These are phyloP conservation scores for Spodoptera frugiperda DNA, from an alignment of 1,140 invertebrate species.

Conservation along the genomic window DNA sequence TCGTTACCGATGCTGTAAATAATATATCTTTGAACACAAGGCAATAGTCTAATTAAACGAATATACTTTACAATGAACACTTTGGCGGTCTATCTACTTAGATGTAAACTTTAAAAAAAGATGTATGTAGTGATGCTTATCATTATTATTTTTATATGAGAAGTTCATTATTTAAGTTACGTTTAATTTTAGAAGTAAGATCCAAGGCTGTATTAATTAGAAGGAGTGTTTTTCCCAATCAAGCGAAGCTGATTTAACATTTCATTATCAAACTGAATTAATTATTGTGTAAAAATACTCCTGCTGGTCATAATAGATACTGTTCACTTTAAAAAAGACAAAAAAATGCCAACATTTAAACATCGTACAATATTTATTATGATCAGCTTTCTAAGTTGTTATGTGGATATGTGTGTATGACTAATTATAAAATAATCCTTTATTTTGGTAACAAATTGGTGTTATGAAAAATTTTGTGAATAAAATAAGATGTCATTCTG, in stretches of 20 bases:
- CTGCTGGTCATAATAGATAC: conserved; percentile 67
- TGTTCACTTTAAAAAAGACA: conserved; percentile 53
- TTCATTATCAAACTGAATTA: conserved; percentile 46
- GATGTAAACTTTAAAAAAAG: conserved; percentile 60
- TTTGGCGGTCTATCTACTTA: conserved; percentile 83
- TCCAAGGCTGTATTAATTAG: conserved; percentile 83
- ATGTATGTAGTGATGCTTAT: conserved; percentile 71
- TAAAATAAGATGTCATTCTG: conserved; percentile 85
- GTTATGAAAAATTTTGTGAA: conserved; percentile 85
- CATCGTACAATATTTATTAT: conserved; percentile 61
- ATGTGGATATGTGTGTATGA: conserved; percentile 82
- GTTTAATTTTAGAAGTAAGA: conserved; percentile 80
- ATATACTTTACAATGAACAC: conserved; percentile 59
- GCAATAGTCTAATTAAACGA: conserved; percentile 31
- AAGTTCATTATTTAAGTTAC: conserved; percentile 82
- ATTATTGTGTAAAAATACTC: conserved; percentile 74
- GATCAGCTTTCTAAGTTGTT: conserved; percentile 76
- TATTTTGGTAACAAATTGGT: conserved; percentile 86
- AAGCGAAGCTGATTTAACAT: conserved; percentile 58
- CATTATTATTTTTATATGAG: conserved; percentile 83
- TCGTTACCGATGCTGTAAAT: conserved; percentile 28
- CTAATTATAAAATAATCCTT: conserved; percentile 84
- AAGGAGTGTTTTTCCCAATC: conserved; percentile 74
- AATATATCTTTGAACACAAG: conserved; percentile 13
- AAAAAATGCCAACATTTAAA: conserved; percentile 48